These are phyloP conservation scores for Amblyopsis hoosieri DNA, from an alignment of 2,797 vertebrate genomes.

Conservation along the genomic window DNA sequence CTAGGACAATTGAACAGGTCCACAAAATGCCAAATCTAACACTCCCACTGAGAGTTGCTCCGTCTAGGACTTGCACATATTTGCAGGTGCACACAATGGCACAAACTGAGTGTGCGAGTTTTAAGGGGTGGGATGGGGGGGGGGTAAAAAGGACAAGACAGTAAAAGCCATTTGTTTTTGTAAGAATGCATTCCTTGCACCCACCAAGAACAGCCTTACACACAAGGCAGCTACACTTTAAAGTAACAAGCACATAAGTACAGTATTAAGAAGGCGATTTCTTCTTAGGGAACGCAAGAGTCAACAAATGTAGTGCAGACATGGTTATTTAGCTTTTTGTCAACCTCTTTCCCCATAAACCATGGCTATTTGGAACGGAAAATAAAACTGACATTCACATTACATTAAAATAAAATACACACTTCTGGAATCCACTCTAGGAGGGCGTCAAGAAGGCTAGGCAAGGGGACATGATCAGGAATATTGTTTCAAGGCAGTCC, in stretches of 20 bases:
- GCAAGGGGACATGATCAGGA: constrained; percentile 65
- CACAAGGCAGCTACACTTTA: constrained; percentile 64
- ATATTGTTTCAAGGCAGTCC: constrained; percentile 71
- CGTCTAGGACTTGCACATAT: constrained; percentile 23
- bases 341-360: constrained; percentile 61
- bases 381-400: constrained; percentile 73
- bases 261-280: constrained; percentile 68
- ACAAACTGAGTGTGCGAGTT: constrained; percentile 2
- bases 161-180: constrained; percentile 16
- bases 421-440: constrained; percentile 53
- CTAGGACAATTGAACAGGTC: constrained; percentile 42
- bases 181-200: constrained; percentile 60
- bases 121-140: neutral
- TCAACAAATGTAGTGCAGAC: constrained; percentile 81
- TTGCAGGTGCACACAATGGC: constrained; percentile 1
- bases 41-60: constrained; percentile 33
- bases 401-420: constrained; percentile 61
- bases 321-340: constrained; percentile 66
- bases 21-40: constrained; percentile 37
- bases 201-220: constrained; percentile 52
- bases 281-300: constrained; percentile 59
- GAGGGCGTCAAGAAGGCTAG: constrained; percentile 54
- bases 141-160: constrained; percentile 48
- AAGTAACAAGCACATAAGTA: constrained; percentile 68
- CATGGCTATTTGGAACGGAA: constrained; percentile 77